Evolutionary conservation across 2,113 vertebrate species (phyloP).

Genomic region (Tinamus guttatus): DNA sequence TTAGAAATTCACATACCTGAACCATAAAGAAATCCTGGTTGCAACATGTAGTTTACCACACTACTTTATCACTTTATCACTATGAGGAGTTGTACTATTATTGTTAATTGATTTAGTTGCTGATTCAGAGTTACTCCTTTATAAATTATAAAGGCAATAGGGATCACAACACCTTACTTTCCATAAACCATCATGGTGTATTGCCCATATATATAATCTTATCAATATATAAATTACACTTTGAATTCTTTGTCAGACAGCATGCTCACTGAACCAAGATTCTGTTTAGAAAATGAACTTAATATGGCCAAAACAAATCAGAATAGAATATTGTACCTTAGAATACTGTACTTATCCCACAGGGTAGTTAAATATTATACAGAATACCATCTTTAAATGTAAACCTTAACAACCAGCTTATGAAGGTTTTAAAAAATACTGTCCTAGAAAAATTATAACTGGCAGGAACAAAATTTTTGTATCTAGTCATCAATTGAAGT

Average conservation of each 20-base stretch:
- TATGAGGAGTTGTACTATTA: neutral
- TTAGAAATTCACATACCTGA: neutral
- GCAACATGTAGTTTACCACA: neutral
- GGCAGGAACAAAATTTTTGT: neutral
- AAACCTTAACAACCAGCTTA: neutral
- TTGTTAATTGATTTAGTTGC: neutral
- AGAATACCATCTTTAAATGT: neutral
- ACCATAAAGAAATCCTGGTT: neutral
- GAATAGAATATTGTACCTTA: too few relatives aligned
- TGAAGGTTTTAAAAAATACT: neutral
- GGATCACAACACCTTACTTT: neutral
- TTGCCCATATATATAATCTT: neutral
- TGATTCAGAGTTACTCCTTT: neutral
- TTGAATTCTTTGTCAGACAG: neutral
- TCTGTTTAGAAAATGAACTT: neutral
- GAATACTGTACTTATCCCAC: neutral
- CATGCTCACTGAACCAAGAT: neutral
- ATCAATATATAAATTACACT: neutral
- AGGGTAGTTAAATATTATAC: rapidly evolving
- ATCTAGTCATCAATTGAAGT: neutral
- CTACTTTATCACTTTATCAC: neutral
- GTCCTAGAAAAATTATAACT: neutral
- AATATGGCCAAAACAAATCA: neutral
- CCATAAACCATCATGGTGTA: neutral
- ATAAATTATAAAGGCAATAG: neutral